phyloP scores from a whole-genome alignment of 2,113 vertebrate genomes.

The Hydrolagus affinis region DNA sequence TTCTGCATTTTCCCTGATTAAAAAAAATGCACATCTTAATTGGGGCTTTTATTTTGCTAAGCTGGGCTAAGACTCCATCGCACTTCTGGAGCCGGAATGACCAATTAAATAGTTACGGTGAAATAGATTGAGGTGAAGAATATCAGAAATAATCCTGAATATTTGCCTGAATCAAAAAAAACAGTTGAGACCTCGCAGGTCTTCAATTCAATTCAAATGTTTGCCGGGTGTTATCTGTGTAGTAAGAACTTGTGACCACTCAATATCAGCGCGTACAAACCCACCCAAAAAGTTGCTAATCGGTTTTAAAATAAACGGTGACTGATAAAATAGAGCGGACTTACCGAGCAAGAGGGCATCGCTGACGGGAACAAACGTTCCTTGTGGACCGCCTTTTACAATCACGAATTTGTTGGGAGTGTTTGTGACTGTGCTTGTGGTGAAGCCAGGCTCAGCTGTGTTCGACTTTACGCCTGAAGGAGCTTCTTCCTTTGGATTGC shows the following conservation, averaged over 20 bases:
- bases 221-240: too few species aligned
- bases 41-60: not conserved
- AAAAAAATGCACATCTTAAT: not conserved
- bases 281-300: too few species aligned
- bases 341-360: conserved; percentile 62
- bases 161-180: too few species aligned
- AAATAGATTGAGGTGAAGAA: too few species aligned
- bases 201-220: too few species aligned
- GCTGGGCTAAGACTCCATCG: not conserved
- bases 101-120: too few species aligned
- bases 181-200: too few species aligned
- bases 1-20: not conserved
- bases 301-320: too few species aligned
- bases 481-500: conserved; percentile 17
- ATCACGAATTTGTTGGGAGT: conserved; percentile 33
- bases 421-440: conserved; percentile 21
- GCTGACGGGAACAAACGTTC: conserved; percentile 46
- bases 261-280: too few species aligned
- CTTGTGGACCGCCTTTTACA: conserved; percentile 48
- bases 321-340: conserved; percentile 34
- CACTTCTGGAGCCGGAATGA: not conserved
- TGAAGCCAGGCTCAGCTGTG: conserved; percentile 31
- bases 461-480: conserved; percentile 33
- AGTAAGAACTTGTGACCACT: too few species aligned
- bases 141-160: too few species aligned